These are phyloP conservation scores for Caenorhabditis sp. DNA, from an alignment of 2,888 invertebrate genomes.

Conservation along the genomic window DNA sequence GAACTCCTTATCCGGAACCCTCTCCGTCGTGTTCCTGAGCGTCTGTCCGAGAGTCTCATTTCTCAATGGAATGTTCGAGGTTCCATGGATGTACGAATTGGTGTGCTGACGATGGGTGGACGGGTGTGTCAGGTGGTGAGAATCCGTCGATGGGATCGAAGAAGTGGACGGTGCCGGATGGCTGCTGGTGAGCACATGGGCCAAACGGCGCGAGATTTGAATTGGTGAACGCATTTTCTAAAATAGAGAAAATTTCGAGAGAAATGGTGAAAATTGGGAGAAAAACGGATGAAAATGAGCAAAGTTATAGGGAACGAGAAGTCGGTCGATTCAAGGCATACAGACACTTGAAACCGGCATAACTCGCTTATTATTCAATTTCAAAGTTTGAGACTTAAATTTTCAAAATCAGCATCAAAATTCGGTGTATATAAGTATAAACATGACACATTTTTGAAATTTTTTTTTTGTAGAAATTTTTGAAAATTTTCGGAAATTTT, in stretches of 20 bases:
- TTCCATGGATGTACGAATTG: slow-evolving; percentile 79
- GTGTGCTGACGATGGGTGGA: slow-evolving; percentile 44
- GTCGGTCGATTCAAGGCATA: too few species aligned
- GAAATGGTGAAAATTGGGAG: too few species aligned
- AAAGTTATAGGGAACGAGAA: not conserved
- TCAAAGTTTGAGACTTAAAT: too few species aligned
- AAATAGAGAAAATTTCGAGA: not conserved
- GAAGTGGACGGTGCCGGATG: slow-evolving; percentile 39
- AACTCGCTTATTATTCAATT: too few species aligned
- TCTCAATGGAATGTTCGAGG: slow-evolving; percentile 75
- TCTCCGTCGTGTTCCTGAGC: slow-evolving; percentile 75
- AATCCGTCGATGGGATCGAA: slow-evolving; percentile 3
- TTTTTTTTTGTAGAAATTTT: too few species aligned
- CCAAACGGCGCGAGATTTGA: slow-evolving; percentile 36
- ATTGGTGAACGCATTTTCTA: slow-evolving; percentile 54
- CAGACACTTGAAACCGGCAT: too few species aligned
- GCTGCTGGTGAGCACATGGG: slow-evolving; percentile 46
- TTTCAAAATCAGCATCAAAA: too few species aligned
- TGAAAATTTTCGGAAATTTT: too few species aligned
- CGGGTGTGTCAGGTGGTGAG: slow-evolving; percentile 51
- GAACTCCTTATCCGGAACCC: slow-evolving; percentile 79
- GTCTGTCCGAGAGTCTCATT: slow-evolving; percentile 80
- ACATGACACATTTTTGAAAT: too few species aligned
- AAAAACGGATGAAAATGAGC: too few species aligned
- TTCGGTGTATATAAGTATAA: too few species aligned